phyloP scores from a whole-genome alignment of 2,888 invertebrate species.

The Cosmia pyralina region DNA sequence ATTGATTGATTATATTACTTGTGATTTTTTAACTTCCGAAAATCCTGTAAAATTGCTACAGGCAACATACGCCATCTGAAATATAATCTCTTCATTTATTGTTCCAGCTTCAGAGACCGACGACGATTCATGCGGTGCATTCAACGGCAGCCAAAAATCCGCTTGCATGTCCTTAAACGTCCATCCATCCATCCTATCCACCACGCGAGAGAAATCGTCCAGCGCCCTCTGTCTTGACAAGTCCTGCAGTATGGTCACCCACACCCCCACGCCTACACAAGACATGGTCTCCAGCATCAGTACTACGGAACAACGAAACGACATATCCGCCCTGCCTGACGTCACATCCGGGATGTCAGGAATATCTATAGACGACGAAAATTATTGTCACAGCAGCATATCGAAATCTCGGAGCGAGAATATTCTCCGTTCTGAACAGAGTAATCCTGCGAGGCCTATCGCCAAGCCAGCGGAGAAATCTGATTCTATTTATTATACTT shows the following conservation, averaged over 20 bases:
- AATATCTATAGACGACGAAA: constrained; percentile 88
- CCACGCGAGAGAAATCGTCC: constrained; percentile 85
- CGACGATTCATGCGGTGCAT: constrained; percentile 87
- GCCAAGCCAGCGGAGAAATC: constrained; percentile 82
- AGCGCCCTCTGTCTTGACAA: constrained; percentile 88
- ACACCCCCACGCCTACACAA: constrained; percentile 88
- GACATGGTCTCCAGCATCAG: constrained; percentile 89
- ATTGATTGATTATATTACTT: too few relatives aligned
- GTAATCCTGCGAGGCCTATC: constrained; percentile 74
- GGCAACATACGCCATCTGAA: neutral
- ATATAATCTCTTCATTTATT: neutral
- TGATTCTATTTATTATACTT: constrained; percentile 87
- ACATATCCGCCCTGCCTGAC: constrained; percentile 85
- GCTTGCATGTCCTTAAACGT: constrained; percentile 87
- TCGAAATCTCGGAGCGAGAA: constrained; percentile 88
- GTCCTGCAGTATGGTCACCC: constrained; percentile 85
- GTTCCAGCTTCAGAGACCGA: constrained; percentile 85
- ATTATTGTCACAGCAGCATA: constrained; percentile 85
- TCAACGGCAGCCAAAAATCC: constrained; percentile 88
- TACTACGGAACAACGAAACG: constrained; percentile 87
- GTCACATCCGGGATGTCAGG: constrained; percentile 88
- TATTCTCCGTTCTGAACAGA: constrained; percentile 86
- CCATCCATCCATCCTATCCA: constrained; percentile 83
- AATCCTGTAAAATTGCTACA: neutral
- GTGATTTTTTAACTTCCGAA: neutral